Percentiles rank a stretch among this genome's conserved stretches.
Evolutionary conservation across 1,140 invertebrate genomes (phyloP).

Genomic region (Stenopsyche tienmushanensis): DNA sequence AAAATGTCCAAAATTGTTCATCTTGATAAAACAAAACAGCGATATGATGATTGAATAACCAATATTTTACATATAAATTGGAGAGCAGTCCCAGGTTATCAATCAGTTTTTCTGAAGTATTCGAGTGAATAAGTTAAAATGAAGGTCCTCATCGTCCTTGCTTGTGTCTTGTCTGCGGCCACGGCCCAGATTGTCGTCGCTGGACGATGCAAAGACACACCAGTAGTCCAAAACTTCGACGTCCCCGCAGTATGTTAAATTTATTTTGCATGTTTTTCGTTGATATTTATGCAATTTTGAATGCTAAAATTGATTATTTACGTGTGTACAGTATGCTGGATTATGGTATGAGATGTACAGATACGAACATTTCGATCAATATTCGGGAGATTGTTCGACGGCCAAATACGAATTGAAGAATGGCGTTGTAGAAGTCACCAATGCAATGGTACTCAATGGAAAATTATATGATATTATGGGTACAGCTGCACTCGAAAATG

Average conservation of each 20-base stretch:
- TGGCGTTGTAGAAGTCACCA: constrained; percentile 21
- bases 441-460: constrained; percentile 20
- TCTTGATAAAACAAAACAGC: no score
- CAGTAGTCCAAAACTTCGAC: constrained; percentile 45
- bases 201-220: constrained; percentile 46
- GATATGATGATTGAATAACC: no score
- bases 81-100: no score
- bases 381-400: constrained; percentile 39
- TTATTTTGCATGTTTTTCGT: no score
- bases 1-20: no score
- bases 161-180: no score
- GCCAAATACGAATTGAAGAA: constrained; percentile 26
- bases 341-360: constrained; percentile 48
- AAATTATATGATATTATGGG: constrained; percentile 39
- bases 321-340: constrained; percentile 48
- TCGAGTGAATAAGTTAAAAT: no score
- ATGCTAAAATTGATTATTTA: no score
- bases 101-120: no score
- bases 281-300: no score
- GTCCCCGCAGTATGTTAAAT: constrained; percentile 45
- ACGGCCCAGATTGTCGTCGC: constrained; percentile 44
- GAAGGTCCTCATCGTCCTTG: no score
- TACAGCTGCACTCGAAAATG: constrained; percentile 41
- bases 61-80: no score
- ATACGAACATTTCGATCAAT: constrained; percentile 45